Evolutionary conservation across 2,113 vertebrate species (phyloP).

Genomic region (Proterorhinus semilunaris): DNA sequence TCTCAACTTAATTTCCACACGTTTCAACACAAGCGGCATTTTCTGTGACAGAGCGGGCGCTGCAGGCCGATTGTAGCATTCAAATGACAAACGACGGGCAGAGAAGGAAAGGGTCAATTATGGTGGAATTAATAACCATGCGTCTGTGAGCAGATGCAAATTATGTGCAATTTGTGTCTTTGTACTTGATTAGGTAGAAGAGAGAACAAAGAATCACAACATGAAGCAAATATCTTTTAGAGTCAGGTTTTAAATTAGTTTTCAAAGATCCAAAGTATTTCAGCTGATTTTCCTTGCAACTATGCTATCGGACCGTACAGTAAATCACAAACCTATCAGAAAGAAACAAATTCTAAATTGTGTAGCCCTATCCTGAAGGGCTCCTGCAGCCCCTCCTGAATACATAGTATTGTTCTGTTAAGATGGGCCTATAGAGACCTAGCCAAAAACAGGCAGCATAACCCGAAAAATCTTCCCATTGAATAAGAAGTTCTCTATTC

Average conservation of each 20-base stretch:
- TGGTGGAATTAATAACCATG: constrained; percentile 13
- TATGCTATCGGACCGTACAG: no score
- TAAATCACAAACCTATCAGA: no score
- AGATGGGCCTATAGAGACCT: background rate
- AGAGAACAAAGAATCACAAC: background rate
- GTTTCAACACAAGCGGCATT: constrained; percentile 52
- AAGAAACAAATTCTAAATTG: background rate
- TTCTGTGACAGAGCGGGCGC: constrained; percentile 33
- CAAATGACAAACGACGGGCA: constrained; percentile 23
- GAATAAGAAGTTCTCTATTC: constrained; percentile 1
- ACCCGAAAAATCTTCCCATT: background rate
- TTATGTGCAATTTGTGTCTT: constrained; percentile 9
- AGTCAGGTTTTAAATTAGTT: background rate
- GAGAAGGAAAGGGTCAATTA: constrained; percentile 18
- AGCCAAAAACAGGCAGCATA: background rate
- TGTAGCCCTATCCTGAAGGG: background rate
- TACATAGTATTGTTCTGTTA: background rate
- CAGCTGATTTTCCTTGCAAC: no score
- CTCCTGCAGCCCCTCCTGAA: background rate
- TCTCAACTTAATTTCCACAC: constrained; percentile 41
- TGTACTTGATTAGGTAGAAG: background rate
- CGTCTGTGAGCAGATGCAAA: constrained; percentile 21
- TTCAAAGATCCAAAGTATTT: background rate
- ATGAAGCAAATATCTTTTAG: constrained; percentile 8
- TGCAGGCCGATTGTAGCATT: constrained; percentile 15